Evolutionary conservation across 2,113 vertebrate genomes (phyloP).

Genomic region (Ammodytes dubius): DNA sequence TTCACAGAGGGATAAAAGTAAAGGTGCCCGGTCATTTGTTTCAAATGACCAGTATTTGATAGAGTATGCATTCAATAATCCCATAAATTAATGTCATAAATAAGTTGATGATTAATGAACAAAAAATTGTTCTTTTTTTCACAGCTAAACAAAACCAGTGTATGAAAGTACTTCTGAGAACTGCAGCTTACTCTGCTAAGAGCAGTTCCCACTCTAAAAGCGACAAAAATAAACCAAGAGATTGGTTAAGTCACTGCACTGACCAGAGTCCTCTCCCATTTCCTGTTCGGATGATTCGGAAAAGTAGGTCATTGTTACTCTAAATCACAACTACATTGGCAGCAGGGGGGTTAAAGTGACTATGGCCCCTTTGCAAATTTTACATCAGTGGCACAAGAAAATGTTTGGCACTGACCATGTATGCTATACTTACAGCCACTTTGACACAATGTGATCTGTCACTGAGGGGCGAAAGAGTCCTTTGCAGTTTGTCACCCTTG

Average conservation of each 20-base stretch:
- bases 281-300: slow-evolving; percentile 64
- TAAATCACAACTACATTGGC: slow-evolving; percentile 40
- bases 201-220: slow-evolving; percentile 60
- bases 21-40: slow-evolving; percentile 66
- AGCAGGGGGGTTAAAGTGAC: slow-evolving; percentile 44
- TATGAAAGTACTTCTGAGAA: slow-evolving; percentile 69
- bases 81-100: slow-evolving; percentile 84
- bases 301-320: slow-evolving; percentile 55
- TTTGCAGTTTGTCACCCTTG: slow-evolving; percentile 23
- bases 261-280: slow-evolving; percentile 62
- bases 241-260: slow-evolving; percentile 56
- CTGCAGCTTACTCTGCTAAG: slow-evolving; percentile 53
- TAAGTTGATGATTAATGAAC: slow-evolving; percentile 79
- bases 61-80: slow-evolving; percentile 68
- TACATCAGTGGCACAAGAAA: slow-evolving; percentile 73
- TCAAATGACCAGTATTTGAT: slow-evolving; percentile 71
- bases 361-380: slow-evolving; percentile 50
- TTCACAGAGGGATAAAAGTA: slow-evolving; percentile 67
- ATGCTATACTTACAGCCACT: slow-evolving; percentile 43
- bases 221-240: slow-evolving; percentile 54
- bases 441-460: slow-evolving; percentile 31
- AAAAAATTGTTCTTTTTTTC: slow-evolving; percentile 79
- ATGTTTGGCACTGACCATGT: slow-evolving; percentile 75
- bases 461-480: slow-evolving; percentile 9
- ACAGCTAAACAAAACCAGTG: slow-evolving; percentile 83